Conservation (phyloP, 2,113 vertebrate genomes). For the Tetraodon nigroviridis region DNA sequence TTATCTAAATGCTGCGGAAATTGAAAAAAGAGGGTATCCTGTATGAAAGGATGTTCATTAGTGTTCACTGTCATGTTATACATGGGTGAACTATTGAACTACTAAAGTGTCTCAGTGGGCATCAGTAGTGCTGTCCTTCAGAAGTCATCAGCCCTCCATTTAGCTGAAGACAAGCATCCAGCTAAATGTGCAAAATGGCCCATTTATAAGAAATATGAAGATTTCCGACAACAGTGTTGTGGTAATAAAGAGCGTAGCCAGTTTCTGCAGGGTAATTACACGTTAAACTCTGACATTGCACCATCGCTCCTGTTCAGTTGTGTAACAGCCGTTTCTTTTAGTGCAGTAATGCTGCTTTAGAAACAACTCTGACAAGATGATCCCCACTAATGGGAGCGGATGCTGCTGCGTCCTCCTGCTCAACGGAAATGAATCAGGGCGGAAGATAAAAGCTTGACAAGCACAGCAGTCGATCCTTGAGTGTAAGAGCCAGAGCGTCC, state of each 20-base stretch:
- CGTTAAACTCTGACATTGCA: conserved; percentile 47
- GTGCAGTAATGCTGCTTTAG: conserved; percentile 57
- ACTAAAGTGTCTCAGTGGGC: too few relatives aligned
- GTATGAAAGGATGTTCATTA: too few relatives aligned
- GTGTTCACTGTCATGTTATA: too few relatives aligned
- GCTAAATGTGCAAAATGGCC: conserved; percentile 21
- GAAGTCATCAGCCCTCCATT: conserved; percentile 11
- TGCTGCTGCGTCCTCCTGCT: conserved; percentile 40
- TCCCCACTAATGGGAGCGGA: conserved; percentile 31
- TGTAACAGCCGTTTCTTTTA: conserved; percentile 61
- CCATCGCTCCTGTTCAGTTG: conserved; percentile 62
- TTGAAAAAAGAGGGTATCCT: background rate
- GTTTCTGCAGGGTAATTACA: conserved; percentile 36
- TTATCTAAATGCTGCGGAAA: conserved; percentile 6
- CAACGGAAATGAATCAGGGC: conserved; percentile 71
- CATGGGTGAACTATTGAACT: too few relatives aligned
- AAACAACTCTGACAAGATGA: conserved; percentile 57
- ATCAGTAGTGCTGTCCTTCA: conserved; percentile 3
- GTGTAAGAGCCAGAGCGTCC: conserved; percentile 70
- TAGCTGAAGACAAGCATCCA: conserved; percentile 36
- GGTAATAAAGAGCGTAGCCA: conserved; percentile 44
- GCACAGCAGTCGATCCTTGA: conserved; percentile 64
- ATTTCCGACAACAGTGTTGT: conserved; percentile 31
- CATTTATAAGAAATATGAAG: conserved; percentile 36
- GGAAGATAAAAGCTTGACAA: conserved; percentile 71